phyloP scores from a whole-genome alignment of 2,888 invertebrate genomes.

The Leptinotarsa haldemani region DNA sequence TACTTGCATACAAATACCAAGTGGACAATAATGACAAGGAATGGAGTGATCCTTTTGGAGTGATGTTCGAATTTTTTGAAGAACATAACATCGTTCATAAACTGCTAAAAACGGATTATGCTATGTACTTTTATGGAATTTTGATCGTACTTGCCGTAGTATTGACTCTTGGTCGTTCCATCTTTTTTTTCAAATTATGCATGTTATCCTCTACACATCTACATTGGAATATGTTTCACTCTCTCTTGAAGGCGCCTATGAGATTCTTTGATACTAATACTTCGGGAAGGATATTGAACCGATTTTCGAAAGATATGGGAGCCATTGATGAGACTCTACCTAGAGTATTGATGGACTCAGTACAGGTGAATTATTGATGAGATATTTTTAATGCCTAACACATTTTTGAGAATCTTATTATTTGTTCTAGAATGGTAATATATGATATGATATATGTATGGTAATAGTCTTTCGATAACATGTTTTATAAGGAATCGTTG shows the following conservation, averaged over 20 bases:
- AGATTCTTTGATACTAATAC: slow-evolving; percentile 88
- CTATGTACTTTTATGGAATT: slow-evolving; percentile 67
- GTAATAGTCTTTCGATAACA: too few relatives aligned
- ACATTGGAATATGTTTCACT: slow-evolving; percentile 82
- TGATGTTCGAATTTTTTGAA: slow-evolving; percentile 29
- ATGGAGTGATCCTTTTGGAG: not conserved
- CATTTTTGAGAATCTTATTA: too few relatives aligned
- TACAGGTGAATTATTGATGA: slow-evolving; percentile 65
- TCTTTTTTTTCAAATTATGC: slow-evolving; percentile 78
- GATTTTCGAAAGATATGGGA: slow-evolving; percentile 88
- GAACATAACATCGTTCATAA: not conserved
- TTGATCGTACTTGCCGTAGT: slow-evolving; percentile 71
- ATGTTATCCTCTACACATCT: slow-evolving; percentile 79
- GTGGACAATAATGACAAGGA: not conserved
- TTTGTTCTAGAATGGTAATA: too few relatives aligned
- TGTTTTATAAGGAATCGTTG: too few relatives aligned
- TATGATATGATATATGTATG: too few relatives aligned
- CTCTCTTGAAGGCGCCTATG: slow-evolving; percentile 70
- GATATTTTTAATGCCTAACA: too few relatives aligned
- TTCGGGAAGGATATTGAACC: slow-evolving; percentile 79
- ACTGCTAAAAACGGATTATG: slow-evolving; percentile 45
- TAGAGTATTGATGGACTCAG: slow-evolving; percentile 72
- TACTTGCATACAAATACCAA: not conserved
- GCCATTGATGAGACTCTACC: slow-evolving; percentile 81
- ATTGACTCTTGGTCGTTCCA: slow-evolving; percentile 72